Base-by-base conservation (phyloP, 2,888 invertebrate species). In the Ochlodes sylvanus region DNA sequence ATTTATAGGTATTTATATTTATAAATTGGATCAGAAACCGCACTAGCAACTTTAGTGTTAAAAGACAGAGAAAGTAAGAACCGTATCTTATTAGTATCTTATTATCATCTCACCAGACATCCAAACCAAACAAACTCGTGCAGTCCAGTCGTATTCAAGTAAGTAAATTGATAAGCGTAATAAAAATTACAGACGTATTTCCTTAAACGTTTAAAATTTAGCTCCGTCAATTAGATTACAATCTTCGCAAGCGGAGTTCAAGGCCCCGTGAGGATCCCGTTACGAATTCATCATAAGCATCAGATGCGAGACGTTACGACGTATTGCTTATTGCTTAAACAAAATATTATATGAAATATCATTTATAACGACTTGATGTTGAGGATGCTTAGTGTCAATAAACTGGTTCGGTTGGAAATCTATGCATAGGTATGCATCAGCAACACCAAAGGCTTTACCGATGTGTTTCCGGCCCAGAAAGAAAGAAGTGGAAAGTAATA, bases 181-280 rank as follows among this genome's bases (percentile, higher is more conserved):
- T 66, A 60, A 54, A 52, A 60, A 66, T 60, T 65, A n/a, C 58
- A 52, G 27, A 15, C 58, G 58, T 54, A 66, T 60, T 66, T 60
- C 58, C 65, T 66, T 34, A 66, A 52, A 44, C 58, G 58, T 52
- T 57, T 65, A 65, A 58, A 65, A 58, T 65, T 58, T 42, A 15
- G 58, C 42, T 65, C 17, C 50, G 58, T 41, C 65, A 65, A 58
- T 65, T 65, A 58, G 52, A 58, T 65, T 50, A 57, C 6, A 57
- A 47, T 64, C 64, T 64, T 63, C 17, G 63, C 57, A 32, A 64
- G 42, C 57, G 15, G 68, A 73, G 72, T 73, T 75, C 75, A 73
- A 73, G 71, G 75, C 55, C 71, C 69, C 64, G 63, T 38, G 65
- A 63, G 69, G 63, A 63, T 72, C 68, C 75, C 73, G 73, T 71